Percentiles rank a stretch among this genome's conserved stretches.
phyloP scores from a whole-genome alignment of 2,888 invertebrate species.

The Lasius fuliginosus region DNA sequence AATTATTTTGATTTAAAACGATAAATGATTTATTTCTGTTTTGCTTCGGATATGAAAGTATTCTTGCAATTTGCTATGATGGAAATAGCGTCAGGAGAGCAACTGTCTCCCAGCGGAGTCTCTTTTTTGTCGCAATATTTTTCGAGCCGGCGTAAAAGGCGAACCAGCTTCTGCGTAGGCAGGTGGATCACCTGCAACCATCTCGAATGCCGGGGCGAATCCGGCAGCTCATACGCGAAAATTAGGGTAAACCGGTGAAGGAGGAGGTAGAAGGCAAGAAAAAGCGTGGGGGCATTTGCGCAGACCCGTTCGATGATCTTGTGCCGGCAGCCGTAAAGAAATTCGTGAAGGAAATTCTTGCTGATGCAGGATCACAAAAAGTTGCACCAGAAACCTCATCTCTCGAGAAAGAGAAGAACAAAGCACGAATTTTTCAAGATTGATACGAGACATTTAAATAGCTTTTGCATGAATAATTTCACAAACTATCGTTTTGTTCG shows the following conservation, averaged over 20 bases:
- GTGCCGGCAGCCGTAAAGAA: slow-evolving; percentile 56
- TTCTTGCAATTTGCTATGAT: not conserved
- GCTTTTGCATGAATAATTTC: slow-evolving; percentile 14
- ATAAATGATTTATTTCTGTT: not conserved
- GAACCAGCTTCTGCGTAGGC: slow-evolving; percentile 69
- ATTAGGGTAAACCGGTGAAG: slow-evolving; percentile 54
- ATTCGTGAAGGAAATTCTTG: slow-evolving; percentile 61
- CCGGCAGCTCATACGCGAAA: slow-evolving; percentile 64
- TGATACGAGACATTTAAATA: slow-evolving; percentile 15
- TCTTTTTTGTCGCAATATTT: slow-evolving; percentile 43
- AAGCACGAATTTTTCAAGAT: slow-evolving; percentile 33
- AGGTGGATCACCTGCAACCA: slow-evolving; percentile 59
- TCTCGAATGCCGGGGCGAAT: slow-evolving; percentile 59
- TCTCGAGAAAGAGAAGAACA: slow-evolving; percentile 8
- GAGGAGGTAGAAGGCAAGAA: slow-evolving; percentile 47
- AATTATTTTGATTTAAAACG: not conserved
- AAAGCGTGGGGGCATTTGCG: slow-evolving; percentile 49
- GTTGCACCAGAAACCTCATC: slow-evolving; percentile 44
- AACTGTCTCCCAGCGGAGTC: slow-evolving; percentile 8
- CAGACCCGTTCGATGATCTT: slow-evolving; percentile 40
- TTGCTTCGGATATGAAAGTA: not conserved
- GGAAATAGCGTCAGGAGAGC: not conserved
- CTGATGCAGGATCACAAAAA: slow-evolving; percentile 42
- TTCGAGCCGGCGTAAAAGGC: slow-evolving; percentile 59
- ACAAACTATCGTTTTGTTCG: not conserved